These are phyloP conservation scores for Brachypodius melanocephalos DNA, from an alignment of 2,113 vertebrate genomes.

Conservation along the genomic window DNA sequence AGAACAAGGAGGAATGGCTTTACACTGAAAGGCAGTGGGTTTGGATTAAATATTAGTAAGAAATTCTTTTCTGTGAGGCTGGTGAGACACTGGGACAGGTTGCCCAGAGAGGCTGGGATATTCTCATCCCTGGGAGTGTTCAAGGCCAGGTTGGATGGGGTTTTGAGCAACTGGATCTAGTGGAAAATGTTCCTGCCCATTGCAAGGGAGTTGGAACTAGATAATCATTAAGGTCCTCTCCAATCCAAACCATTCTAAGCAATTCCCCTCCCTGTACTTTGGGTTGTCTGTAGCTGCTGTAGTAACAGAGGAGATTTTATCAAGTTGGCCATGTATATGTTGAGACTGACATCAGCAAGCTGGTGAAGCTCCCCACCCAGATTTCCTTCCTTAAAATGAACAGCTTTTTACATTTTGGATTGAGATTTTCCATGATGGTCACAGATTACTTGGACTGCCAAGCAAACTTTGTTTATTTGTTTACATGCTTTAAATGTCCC, in stretches of 20 bases:
- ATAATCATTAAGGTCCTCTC: background rate
- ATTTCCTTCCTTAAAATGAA: background rate
- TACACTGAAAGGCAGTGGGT: background rate
- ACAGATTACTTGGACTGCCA: background rate
- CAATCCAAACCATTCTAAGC: background rate
- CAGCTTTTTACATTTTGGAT: background rate
- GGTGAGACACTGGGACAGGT: background rate
- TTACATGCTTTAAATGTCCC: background rate
- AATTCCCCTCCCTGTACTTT: background rate
- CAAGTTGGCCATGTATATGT: rapidly evolving
- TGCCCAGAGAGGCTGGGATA: background rate
- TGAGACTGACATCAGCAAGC: background rate
- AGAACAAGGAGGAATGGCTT: background rate
- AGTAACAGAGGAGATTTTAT: background rate
- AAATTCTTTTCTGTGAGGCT: background rate
- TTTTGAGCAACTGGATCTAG: background rate
- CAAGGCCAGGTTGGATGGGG: background rate
- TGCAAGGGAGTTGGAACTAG: background rate
- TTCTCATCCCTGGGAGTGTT: background rate
- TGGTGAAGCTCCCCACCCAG: background rate
- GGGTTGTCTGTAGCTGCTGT: background rate
- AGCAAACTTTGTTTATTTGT: background rate
- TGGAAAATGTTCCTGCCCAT: background rate
- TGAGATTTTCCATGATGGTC: background rate
- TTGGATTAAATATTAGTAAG: background rate